Evolutionary conservation across 2,797 vertebrate genomes (phyloP).

Genomic region (Gallinago solitaria): DNA sequence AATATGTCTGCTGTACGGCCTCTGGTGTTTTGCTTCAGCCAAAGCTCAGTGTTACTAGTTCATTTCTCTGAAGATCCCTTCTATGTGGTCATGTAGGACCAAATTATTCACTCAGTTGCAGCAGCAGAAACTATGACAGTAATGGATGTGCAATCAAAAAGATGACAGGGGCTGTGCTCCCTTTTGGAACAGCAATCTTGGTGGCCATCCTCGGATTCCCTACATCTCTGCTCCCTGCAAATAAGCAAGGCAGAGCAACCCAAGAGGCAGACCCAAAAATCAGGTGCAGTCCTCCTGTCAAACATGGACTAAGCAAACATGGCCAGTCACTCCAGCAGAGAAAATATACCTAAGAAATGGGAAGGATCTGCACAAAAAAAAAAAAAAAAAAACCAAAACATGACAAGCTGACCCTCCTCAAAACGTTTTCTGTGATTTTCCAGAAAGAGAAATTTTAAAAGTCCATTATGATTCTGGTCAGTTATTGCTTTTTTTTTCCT

Average conservation of each 20-base stretch:
- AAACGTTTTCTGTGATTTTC: not conserved
- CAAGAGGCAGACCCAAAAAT: not conserved
- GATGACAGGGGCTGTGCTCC: accelerated
- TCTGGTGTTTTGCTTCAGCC: not conserved
- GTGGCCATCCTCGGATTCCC: not conserved
- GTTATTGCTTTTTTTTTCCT: not conserved
- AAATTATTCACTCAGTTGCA: not conserved
- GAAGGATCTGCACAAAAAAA: not conserved
- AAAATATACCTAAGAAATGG: not conserved
- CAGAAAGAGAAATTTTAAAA: not conserved
- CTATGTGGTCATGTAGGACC: not conserved
- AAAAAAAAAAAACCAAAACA: no score
- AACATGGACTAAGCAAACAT: not conserved
- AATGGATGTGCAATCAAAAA: not conserved
- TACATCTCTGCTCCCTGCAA: not conserved
- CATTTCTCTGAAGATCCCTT: not conserved
- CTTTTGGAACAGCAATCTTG: not conserved
- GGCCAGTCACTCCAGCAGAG: not conserved
- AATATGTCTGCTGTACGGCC: not conserved
- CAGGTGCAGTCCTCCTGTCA: not conserved
- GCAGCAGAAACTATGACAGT: not conserved
- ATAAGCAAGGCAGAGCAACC: not conserved
- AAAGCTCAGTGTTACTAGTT: not conserved
- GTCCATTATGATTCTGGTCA: not conserved
- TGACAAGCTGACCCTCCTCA: not conserved